Percentiles rank a stretch among this genome's conserved stretches.
Conservation (phyloP, 2,113 vertebrate species). For the Platysteira castanea region DNA sequence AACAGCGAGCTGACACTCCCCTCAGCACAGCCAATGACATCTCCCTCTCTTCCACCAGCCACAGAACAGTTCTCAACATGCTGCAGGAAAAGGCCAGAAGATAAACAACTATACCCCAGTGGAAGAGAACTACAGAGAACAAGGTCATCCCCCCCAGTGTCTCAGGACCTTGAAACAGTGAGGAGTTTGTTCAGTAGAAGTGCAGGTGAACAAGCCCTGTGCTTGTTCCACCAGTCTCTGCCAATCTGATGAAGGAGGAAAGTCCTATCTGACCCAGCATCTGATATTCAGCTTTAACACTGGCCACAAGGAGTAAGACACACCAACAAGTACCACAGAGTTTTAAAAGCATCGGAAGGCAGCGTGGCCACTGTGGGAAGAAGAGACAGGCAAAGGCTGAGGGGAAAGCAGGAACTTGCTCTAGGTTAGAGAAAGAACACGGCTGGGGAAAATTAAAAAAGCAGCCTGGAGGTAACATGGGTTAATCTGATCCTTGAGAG, state of each 20-base stretch:
- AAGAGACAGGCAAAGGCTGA: not conserved
- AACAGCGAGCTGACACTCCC: not conserved
- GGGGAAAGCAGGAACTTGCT: not conserved
- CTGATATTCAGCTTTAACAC: not conserved
- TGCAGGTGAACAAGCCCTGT: constrained; percentile 2
- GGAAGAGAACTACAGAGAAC: not conserved
- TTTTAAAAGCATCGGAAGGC: not conserved
- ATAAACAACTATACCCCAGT: not conserved
- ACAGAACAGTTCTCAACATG: not conserved
- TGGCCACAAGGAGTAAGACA: not conserved
- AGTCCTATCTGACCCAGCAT: not conserved
- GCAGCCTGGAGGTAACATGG: not conserved
- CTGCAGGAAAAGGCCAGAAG: not conserved
- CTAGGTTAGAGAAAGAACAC: not conserved
- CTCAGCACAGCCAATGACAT: not conserved
- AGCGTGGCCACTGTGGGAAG: not conserved
- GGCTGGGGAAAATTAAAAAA: not conserved
- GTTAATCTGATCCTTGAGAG: not conserved
- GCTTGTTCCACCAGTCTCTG: not conserved
- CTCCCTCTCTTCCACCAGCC: not conserved
- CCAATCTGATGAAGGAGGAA: not conserved
- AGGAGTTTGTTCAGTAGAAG: not conserved
- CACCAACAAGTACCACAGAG: not conserved
- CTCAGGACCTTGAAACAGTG: not conserved
- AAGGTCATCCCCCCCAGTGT: not conserved